A percentile compares a stretch with the other conserved stretches of the same genome.
These are phyloP conservation scores for Oncorhynchus keta DNA, from an alignment of 2,113 vertebrate species.

Conservation along the genomic window DNA sequence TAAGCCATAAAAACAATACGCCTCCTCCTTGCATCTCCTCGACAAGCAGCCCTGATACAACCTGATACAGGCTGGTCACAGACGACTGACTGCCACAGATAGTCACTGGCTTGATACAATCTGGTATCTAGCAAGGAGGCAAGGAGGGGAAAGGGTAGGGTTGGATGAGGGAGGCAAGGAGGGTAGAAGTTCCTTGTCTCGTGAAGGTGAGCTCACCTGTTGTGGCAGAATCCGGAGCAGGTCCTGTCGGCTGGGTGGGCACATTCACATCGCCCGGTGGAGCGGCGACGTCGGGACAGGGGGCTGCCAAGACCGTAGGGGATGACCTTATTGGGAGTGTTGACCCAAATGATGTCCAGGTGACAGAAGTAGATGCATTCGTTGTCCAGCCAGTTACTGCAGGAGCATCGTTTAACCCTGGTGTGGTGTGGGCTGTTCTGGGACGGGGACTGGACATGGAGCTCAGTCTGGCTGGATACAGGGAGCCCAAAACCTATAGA, in stretches of 20 bases:
- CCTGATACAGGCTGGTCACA: slow-evolving; percentile 27
- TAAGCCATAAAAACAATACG: slow-evolving; percentile 9
- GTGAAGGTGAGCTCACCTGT: slow-evolving; percentile 45
- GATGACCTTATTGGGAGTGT: slow-evolving; percentile 86
- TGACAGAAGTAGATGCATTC: slow-evolving; percentile 98
- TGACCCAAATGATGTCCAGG: slow-evolving; percentile 97
- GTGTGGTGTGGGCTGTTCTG: slow-evolving; percentile 37
- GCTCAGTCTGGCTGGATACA: slow-evolving; percentile 32
- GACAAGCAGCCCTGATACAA: slow-evolving; percentile 15
- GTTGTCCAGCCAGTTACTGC: slow-evolving; percentile 90
- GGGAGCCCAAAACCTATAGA: slow-evolving; percentile 73
- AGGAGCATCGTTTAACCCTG: slow-evolving; percentile 89
- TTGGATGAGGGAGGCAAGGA: not conserved
- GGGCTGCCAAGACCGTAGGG: slow-evolving; percentile 89
- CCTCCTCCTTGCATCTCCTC: not conserved
- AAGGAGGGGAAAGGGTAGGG: not conserved
- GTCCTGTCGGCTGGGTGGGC: slow-evolving; percentile 61
- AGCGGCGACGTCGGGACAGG: slow-evolving; percentile 78
- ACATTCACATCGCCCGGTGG: slow-evolving; percentile 80
- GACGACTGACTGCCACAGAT: slow-evolving; percentile 15
- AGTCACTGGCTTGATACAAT: slow-evolving; percentile 43
- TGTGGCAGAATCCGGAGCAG: slow-evolving; percentile 83
- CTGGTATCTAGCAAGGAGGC: not conserved
- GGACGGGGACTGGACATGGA: slow-evolving; percentile 18
- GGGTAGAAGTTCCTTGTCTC: not conserved